A percentile compares a stretch with the other conserved stretches of the same genome.
Conservation (phyloP, 1,140 invertebrate species). For the Zaprionus taronus region DNA sequence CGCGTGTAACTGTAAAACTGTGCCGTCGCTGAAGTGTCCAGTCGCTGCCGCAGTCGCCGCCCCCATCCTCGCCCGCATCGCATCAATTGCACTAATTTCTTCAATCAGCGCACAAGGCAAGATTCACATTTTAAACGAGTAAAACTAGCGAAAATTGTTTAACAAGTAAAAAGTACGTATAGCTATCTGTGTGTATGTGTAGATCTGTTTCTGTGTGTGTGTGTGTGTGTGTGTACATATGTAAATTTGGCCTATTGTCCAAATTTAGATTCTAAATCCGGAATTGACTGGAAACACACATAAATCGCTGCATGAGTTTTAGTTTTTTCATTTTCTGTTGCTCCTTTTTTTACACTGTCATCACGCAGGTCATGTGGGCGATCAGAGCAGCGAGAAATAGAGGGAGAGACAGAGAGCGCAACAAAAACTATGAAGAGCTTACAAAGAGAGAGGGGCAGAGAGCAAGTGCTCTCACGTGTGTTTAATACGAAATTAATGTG, state of each 20-base stretch:
- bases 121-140: slow-evolving; percentile 67
- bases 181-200: slow-evolving; percentile 33
- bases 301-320: slow-evolving; percentile 36
- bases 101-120: slow-evolving; percentile 78
- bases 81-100: slow-evolving; percentile 80
- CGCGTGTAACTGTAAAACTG: slow-evolving; percentile 76
- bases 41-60: slow-evolving; percentile 6
- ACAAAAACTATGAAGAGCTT: slow-evolving; percentile 5
- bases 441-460: slow-evolving; percentile 11
- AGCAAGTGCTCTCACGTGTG: slow-evolving; percentile 34
- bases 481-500: slow-evolving; percentile 25
- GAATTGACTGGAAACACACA: slow-evolving; percentile 57
- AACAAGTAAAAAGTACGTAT: slow-evolving; percentile 55
- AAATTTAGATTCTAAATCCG: slow-evolving; percentile 58
- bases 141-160: slow-evolving; percentile 80
- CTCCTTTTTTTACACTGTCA: slow-evolving; percentile 68
- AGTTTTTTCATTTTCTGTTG: slow-evolving; percentile 6
- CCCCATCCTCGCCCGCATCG: slow-evolving; percentile 54
- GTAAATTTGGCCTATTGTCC: slow-evolving; percentile 53
- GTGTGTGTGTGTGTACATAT: slow-evolving; percentile 35
- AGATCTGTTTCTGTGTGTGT: neutral
- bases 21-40: slow-evolving; percentile 42
- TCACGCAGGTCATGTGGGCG: slow-evolving; percentile 70
- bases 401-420: neutral
- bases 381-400: slow-evolving; percentile 1